Evolutionary conservation across 2,113 vertebrate genomes (phyloP).

Genomic region (Pantherophis guttatus): DNA sequence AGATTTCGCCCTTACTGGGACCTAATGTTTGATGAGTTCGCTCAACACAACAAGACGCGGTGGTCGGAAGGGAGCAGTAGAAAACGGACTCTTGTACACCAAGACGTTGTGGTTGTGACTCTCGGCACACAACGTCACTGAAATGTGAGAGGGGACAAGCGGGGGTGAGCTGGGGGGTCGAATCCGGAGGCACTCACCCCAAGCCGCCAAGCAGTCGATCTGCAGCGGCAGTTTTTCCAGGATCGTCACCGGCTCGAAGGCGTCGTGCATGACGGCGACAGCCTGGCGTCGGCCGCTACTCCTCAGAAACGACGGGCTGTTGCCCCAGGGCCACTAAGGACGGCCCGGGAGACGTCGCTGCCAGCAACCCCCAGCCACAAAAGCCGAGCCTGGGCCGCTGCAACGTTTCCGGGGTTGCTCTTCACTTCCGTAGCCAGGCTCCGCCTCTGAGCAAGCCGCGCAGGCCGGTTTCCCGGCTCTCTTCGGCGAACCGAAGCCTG

Average conservation of each 20-base stretch:
- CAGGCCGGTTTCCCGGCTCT: neutral
- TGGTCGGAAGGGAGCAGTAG: neutral
- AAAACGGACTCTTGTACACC: neutral
- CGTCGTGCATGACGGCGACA: slow-evolving; percentile 86
- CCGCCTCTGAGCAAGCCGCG: neutral
- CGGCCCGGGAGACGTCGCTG: neutral
- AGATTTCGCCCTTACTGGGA: neutral
- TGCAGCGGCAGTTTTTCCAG: slow-evolving; percentile 94
- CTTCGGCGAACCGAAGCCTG: neutral
- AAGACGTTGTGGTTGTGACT: neutral
- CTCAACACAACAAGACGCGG: neutral
- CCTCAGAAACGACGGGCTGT: neutral
- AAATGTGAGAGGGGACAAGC: too few relatives aligned
- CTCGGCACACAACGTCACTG: too few relatives aligned
- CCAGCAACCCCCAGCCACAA: fast-evolving
- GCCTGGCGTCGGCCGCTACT: too few relatives aligned
- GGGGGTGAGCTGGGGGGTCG: fast-evolving
- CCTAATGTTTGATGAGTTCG: neutral
- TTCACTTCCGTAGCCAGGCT: neutral
- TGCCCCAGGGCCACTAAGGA: neutral
- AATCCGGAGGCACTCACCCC: slow-evolving; percentile 80
- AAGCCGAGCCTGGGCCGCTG: neutral
- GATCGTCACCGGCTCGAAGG: slow-evolving; percentile 90
- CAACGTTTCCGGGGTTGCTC: neutral
- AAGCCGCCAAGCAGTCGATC: slow-evolving; percentile 93